phyloP scores from a whole-genome alignment of 2,113 vertebrate species.

The Lophius piscatorius region DNA sequence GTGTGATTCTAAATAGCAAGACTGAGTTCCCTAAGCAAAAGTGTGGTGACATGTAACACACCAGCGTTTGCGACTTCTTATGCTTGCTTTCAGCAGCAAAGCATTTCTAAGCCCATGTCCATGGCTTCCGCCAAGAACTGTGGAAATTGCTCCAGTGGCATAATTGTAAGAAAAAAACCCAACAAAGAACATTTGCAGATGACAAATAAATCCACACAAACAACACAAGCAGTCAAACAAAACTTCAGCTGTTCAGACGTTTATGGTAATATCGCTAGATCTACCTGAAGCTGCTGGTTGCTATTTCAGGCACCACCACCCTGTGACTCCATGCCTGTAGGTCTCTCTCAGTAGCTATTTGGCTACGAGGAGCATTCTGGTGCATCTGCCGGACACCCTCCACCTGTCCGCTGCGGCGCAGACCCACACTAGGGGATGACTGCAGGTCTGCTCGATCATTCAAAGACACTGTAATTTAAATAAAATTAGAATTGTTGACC shows the following conservation, averaged over 20 bases:
- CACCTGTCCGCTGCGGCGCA: conserved; percentile 93
- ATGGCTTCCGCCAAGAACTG: too few relatives aligned
- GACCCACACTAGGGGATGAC: conserved; percentile 92
- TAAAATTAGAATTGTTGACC: background rate
- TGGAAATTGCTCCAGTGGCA: too few relatives aligned
- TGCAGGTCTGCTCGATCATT: conserved; percentile 88
- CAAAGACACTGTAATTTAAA: conserved; percentile 80
- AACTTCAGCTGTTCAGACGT: background rate
- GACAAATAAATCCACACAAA: too few relatives aligned
- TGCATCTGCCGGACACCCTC: conserved; percentile 98
- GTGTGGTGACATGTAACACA: too few relatives aligned
- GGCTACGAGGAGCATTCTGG: conserved; percentile 93
- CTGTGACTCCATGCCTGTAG: conserved; percentile 93
- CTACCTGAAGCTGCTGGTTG: conserved; percentile 84
- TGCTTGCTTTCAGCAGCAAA: too few relatives aligned
- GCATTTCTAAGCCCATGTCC: too few relatives aligned
- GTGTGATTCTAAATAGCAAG: too few relatives aligned
- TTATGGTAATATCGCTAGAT: conserved; percentile 1
- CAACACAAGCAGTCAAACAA: background rate
- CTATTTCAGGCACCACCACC: conserved; percentile 93
- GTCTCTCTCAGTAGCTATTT: conserved; percentile 94
- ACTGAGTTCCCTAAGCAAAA: too few relatives aligned
- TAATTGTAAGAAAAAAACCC: too few relatives aligned
- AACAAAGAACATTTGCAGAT: too few relatives aligned
- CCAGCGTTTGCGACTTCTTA: too few relatives aligned